phyloP scores from a whole-genome alignment of 1,140 invertebrate genomes.

The Chironomus striatipennis region DNA sequence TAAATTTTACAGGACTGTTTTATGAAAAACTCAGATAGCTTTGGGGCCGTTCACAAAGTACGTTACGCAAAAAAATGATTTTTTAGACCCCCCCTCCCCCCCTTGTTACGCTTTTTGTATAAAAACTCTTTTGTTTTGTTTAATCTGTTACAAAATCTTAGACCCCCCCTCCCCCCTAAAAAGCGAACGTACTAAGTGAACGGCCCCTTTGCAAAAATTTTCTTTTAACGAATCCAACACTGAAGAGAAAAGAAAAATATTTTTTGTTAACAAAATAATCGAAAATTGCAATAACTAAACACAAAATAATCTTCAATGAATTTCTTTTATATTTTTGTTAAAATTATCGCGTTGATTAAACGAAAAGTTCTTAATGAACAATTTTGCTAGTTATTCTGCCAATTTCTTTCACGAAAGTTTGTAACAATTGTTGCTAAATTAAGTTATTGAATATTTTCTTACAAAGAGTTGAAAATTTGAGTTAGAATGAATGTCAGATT shows the following conservation, averaged over 20 bases:
- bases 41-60: too few species aligned
- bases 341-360: background rate
- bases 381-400: background rate
- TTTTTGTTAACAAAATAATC: background rate
- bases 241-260: background rate
- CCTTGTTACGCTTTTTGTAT: too few species aligned
- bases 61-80: too few species aligned
- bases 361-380: background rate
- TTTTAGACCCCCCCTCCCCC: too few species aligned
- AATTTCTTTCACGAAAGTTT: background rate
- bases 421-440: background rate
- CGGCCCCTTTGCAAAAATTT: background rate
- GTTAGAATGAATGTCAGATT: too few species aligned
- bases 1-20: background rate
- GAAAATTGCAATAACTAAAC: slow-evolving; percentile 5
- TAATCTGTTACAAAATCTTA: too few species aligned
- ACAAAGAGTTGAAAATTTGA: too few species aligned
- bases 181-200: too few species aligned
- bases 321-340: background rate
- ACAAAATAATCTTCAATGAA: background rate
- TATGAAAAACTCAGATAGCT: background rate
- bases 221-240: background rate
- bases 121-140: too few species aligned
- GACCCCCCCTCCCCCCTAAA: too few species aligned
- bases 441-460: slow-evolving; percentile 36